Percentiles rank a stretch among this genome's conserved stretches.
Conservation (phyloP, 2,113 vertebrate genomes). For the Puma concolor region DNA sequence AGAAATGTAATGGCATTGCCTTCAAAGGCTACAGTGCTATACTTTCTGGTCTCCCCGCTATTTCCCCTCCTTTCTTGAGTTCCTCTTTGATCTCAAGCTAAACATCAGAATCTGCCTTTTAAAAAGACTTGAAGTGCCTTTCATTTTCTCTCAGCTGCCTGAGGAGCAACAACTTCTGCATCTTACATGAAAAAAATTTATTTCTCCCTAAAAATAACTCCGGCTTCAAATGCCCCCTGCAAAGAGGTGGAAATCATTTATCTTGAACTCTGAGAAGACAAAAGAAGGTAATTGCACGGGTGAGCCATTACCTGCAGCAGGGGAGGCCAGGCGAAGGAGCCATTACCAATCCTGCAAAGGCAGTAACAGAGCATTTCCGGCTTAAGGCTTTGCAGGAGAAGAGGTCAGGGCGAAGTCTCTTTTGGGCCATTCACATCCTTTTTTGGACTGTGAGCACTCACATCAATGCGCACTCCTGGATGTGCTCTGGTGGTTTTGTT, state of each 20-base stretch:
- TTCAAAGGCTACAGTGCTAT: constrained; percentile 79
- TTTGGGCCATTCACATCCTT: not conserved
- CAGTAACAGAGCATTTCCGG: constrained; percentile 66
- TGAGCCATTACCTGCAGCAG: constrained; percentile 84
- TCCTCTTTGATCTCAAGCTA: constrained; percentile 87
- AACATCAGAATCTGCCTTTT: constrained; percentile 87
- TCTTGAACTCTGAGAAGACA: constrained; percentile 84
- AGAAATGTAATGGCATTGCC: constrained; percentile 73
- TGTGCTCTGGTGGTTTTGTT: not conserved
- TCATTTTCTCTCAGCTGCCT: constrained; percentile 85
- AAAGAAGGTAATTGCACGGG: constrained; percentile 86
- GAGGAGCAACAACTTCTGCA: constrained; percentile 82
- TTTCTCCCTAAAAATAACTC: constrained; percentile 87
- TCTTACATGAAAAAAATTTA: constrained; percentile 84
- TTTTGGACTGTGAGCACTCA: constrained; percentile 32
- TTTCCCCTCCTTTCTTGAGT: constrained; percentile 76
- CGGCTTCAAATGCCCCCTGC: constrained; percentile 83
- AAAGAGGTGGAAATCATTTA: constrained; percentile 87
- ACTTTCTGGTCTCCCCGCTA: constrained; percentile 35
- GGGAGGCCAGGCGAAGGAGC: constrained; percentile 53
- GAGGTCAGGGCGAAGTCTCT: constrained; percentile 47
- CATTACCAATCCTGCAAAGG: constrained; percentile 60
- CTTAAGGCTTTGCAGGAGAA: constrained; percentile 60
- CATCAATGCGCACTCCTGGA: not conserved
- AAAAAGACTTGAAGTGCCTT: constrained; percentile 86